These are phyloP conservation scores for Sylvilagus floridanus DNA, from an alignment of 2,797 vertebrate species.

Conservation along the genomic window DNA sequence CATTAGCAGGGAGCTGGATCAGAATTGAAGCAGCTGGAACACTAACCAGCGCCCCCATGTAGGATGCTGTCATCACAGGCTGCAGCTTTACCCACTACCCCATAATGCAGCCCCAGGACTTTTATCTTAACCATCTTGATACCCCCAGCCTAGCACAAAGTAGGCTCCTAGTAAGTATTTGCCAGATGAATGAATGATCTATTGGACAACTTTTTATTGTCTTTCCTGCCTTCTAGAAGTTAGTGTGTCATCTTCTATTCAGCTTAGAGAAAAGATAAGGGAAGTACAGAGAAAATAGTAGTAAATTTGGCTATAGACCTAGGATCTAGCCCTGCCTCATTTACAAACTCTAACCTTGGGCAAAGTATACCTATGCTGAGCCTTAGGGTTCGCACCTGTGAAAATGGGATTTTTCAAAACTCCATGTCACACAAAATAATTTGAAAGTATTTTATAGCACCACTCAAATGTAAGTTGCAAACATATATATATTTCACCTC, in stretches of 20 bases:
- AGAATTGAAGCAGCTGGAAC: too few species aligned
- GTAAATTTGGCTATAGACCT: neutral
- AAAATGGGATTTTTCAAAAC: neutral
- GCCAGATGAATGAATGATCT: neutral
- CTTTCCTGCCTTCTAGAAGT: neutral
- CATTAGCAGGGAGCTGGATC: too few species aligned
- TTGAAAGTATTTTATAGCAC: neutral
- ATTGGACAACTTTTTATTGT: neutral
- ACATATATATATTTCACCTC: neutral
- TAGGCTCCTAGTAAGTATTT: neutral
- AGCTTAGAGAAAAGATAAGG: neutral
- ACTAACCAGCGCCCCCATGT: too few species aligned
- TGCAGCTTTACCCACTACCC: too few species aligned
- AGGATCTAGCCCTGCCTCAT: neutral
- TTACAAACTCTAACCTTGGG: neutral
- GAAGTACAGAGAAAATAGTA: neutral
- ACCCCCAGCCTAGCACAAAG: neutral
- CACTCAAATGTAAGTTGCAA: neutral
- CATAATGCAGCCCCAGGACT: too few species aligned
- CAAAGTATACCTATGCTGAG: constrained; percentile 7
- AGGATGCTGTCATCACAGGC: too few species aligned
- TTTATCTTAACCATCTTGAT: neutral
- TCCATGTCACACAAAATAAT: neutral
- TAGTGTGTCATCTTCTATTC: neutral
- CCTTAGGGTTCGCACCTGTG: neutral